Percentiles rank a stretch among this genome's conserved stretches.
Conservation (phyloP, 2,797 vertebrate species). For the Allobates femoralis region DNA sequence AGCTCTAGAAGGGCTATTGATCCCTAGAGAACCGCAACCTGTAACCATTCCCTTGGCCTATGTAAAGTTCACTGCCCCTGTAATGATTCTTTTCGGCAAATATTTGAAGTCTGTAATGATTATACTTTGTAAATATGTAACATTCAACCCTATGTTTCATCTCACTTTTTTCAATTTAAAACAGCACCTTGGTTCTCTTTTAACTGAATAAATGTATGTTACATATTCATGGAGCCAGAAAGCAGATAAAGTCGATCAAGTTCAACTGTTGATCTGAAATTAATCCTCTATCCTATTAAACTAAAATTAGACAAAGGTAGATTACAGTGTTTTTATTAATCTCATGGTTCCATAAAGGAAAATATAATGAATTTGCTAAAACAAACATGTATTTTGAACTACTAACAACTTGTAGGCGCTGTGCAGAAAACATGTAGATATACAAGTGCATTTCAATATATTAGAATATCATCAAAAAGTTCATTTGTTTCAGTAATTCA, state of each 20-base stretch:
- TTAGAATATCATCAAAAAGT: no score
- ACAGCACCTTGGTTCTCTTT: not conserved
- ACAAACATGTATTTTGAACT: not conserved
- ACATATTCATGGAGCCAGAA: constrained; percentile 23
- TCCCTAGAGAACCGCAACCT: constrained; percentile 20
- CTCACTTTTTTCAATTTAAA: constrained; percentile 47
- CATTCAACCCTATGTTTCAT: constrained; percentile 49
- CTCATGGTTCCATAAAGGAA: not conserved
- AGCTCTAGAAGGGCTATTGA: constrained; percentile 39
- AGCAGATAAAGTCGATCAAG: constrained; percentile 21
- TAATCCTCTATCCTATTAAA: not conserved
- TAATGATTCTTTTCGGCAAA: constrained; percentile 58
- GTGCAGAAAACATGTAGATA: no score
- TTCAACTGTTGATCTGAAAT: not conserved
- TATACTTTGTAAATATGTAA: constrained; percentile 61
- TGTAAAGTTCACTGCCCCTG: constrained; percentile 59
- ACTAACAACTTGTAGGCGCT: no score
- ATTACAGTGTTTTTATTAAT: not conserved
- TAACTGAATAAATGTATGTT: constrained; percentile 11
- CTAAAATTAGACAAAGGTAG: constrained; percentile 20
- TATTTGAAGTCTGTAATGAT: constrained; percentile 63
- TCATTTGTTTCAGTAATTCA: no score
- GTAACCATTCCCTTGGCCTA: constrained; percentile 53
- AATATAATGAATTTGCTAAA: not conserved
- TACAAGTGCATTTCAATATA: no score